These are phyloP conservation scores for Leucozona laternaria DNA, from an alignment of 2,888 invertebrate species.

Conservation along the genomic window DNA sequence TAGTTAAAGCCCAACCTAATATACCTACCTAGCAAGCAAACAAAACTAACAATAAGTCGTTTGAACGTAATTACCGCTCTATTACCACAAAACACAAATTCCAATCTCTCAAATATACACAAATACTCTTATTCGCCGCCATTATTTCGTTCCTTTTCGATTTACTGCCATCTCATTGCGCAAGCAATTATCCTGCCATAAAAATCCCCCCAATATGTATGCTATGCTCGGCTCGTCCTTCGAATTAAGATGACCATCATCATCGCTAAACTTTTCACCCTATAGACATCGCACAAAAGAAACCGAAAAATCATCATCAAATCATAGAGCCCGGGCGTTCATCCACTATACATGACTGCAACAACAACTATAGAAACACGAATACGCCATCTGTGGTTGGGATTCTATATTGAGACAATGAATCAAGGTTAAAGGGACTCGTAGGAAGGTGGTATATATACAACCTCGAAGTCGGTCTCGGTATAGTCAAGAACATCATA, in stretches of 20 bases:
- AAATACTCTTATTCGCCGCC: background rate
- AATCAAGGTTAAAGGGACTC: constrained; percentile 45
- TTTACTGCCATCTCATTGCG: constrained; percentile 72
- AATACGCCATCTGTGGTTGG: constrained; percentile 51
- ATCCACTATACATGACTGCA: background rate
- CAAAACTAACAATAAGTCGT: constrained; percentile 69
- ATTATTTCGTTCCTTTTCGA: constrained; percentile 51
- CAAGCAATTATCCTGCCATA: constrained; percentile 70
- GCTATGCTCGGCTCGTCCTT: constrained; percentile 11
- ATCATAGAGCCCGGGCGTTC: constrained; percentile 31
- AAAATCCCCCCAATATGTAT: constrained; percentile 18
- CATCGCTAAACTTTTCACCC: background rate
- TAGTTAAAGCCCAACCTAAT: background rate
- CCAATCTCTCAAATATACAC: constrained; percentile 1
- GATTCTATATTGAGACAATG: constrained; percentile 23
- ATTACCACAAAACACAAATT: constrained; percentile 59
- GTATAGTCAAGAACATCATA: constrained; percentile 47
- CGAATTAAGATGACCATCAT: constrained; percentile 67
- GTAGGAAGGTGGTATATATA: background rate
- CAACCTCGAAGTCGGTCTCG: background rate
- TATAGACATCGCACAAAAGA: constrained; percentile 9
- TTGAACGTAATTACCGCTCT: constrained; percentile 66
- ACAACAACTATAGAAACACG: background rate
- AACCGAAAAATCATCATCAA: constrained; percentile 70
- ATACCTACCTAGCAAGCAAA: constrained; percentile 7